These are phyloP conservation scores for Budorcas taxicolor DNA, from an alignment of 2,113 vertebrate species.

Conservation along the genomic window DNA sequence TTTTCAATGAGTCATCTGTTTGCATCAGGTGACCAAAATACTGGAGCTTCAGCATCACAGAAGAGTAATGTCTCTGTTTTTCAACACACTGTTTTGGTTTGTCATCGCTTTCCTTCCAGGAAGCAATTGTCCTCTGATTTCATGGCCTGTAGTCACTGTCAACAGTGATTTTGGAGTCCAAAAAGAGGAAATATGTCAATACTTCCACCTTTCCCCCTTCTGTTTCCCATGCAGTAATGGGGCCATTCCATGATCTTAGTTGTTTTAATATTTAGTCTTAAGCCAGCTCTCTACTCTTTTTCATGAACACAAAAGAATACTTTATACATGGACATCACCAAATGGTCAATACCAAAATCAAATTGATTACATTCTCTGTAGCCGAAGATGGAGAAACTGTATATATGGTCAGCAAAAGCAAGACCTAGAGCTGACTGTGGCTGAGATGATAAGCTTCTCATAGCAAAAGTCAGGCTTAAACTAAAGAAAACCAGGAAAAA, in stretches of 20 bases:
- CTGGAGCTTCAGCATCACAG: background rate
- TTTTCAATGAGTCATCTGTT: background rate
- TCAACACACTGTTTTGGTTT: background rate
- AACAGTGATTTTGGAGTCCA: background rate
- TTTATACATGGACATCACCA: background rate
- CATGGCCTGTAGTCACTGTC: background rate
- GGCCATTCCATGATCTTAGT: background rate
- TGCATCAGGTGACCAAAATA: background rate
- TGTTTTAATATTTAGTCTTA: background rate
- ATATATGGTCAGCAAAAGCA: background rate
- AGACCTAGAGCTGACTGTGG: background rate
- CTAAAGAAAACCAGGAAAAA: background rate
- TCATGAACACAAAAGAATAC: background rate
- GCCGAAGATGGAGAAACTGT: background rate
- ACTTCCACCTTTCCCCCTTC: background rate
- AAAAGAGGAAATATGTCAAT: background rate
- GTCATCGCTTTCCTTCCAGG: background rate
- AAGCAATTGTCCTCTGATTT: background rate
- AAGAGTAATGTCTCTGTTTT: background rate
- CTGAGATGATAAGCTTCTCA: background rate
- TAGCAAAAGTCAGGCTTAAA: background rate
- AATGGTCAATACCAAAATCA: background rate
- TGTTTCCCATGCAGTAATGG: background rate
- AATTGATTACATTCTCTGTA: background rate
- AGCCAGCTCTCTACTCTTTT: background rate